Percentiles rank a stretch among this genome's conserved stretches.
These are phyloP conservation scores for Linnaemya tessellans DNA, from an alignment of 2,888 invertebrate species.

Conservation along the genomic window DNA sequence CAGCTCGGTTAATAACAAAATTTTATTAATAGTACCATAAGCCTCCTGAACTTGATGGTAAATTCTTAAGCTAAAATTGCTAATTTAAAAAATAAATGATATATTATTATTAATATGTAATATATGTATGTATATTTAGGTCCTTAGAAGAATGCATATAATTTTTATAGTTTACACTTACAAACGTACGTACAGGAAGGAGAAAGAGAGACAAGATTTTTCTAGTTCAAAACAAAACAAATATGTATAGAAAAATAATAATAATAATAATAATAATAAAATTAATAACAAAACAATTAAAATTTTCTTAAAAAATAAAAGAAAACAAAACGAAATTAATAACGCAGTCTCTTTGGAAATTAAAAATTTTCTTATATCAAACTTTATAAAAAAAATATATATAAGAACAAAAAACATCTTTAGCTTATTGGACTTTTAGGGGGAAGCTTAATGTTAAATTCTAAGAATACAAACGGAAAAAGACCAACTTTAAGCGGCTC, in stretches of 20 bases:
- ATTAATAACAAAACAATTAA: conserved; percentile 45
- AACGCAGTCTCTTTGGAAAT: conserved; percentile 74
- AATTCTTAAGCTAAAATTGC: background rate
- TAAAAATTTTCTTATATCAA: conserved; percentile 21
- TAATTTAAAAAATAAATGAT: background rate
- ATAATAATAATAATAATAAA: conserved; percentile 32
- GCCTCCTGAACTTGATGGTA: background rate
- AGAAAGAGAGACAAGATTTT: conserved; percentile 31
- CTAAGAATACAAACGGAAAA: conserved; percentile 1
- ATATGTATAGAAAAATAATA: conserved; percentile 20
- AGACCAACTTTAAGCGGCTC: background rate
- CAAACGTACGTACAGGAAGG: conserved; percentile 1
- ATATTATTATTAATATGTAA: background rate
- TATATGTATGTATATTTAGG: too few species aligned
- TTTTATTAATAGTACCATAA: conserved; percentile 10
- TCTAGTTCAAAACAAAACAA: conserved; percentile 50
- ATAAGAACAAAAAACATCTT: background rate
- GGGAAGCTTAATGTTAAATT: background rate
- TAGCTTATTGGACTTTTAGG: background rate
- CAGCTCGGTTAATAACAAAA: background rate
- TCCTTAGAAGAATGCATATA: background rate
- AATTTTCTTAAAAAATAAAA: conserved; percentile 32
- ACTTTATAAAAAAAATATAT: conserved; percentile 7
- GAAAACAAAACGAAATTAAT: conserved; percentile 49
- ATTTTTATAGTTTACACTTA: conserved; percentile 12